Percentiles rank a stretch among this genome's conserved stretches.
phyloP scores from a whole-genome alignment of 2,797 vertebrate species.

The Kryptopterus vitreolus region DNA sequence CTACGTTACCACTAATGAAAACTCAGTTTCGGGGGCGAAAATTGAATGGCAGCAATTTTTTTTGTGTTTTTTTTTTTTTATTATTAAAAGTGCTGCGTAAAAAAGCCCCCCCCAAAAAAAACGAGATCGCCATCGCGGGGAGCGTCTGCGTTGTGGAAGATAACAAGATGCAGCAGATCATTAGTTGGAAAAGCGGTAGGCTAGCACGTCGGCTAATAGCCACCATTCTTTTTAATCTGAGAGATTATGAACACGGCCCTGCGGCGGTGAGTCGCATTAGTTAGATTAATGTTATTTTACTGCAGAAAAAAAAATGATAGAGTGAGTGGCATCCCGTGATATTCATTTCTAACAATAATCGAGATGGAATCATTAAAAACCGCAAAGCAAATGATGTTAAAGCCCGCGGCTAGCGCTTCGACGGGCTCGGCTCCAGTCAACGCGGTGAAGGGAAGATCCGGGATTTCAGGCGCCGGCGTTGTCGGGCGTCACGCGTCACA shows the following conservation, averaged over 20 bases:
- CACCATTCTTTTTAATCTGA: conserved; percentile 60
- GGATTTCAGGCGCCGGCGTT: conserved; percentile 51
- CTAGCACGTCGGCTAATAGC: conserved; percentile 46
- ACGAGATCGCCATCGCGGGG: conserved; percentile 21
- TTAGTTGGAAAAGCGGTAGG: conserved; percentile 57
- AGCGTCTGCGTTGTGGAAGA: conserved; percentile 46
- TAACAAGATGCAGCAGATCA: conserved; percentile 57
- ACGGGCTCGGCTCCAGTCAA: conserved; percentile 34
- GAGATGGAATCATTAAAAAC: conserved; percentile 62
- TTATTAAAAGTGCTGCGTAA: conserved; percentile 40
- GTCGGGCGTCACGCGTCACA: conserved; percentile 66
- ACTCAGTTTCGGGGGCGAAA: conserved; percentile 42
- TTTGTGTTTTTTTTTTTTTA: conserved; percentile 40
- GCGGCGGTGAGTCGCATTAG: conserved; percentile 53
- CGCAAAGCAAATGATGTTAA: conserved; percentile 50
- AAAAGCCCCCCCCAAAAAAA: conserved; percentile 51
- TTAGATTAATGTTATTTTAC: conserved; percentile 56
- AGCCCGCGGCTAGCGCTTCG: conserved; percentile 51
- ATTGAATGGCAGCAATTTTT: conserved; percentile 48
- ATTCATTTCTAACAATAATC: conserved; percentile 65
- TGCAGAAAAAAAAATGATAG: conserved; percentile 46
- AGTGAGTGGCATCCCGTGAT: conserved; percentile 59
- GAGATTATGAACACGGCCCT: conserved; percentile 46
- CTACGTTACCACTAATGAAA: conserved; percentile 48
- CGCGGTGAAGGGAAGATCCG: conserved; percentile 20